Conservation (phyloP, 2,888 invertebrate species). For the Melieria omissa region DNA sequence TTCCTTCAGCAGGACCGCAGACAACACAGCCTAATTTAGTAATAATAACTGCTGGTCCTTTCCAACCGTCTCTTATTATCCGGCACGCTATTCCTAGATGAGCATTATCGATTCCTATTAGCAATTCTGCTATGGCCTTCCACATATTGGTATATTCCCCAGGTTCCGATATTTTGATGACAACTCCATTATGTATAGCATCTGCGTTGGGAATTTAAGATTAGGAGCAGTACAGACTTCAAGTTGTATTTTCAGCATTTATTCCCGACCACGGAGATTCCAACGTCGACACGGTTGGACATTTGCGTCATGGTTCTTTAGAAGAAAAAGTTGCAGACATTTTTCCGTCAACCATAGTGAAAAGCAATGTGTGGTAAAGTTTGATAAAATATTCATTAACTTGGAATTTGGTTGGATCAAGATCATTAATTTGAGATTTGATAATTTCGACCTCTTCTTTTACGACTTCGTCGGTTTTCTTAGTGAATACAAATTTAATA, state of each 20-base stretch:
- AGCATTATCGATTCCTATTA: too few relatives aligned
- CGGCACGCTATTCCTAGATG: slow-evolving; percentile 20
- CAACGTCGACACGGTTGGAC: slow-evolving; percentile 19
- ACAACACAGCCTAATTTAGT: slow-evolving; percentile 31
- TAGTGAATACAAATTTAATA: too few relatives aligned
- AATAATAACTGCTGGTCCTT: slow-evolving; percentile 18
- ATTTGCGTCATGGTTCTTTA: background rate
- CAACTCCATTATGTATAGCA: slow-evolving; percentile 12
- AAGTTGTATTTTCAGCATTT: slow-evolving; percentile 30
- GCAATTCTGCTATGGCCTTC: slow-evolving; percentile 24
- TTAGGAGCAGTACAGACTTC: slow-evolving; percentile 33
- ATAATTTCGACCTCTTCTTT: too few relatives aligned
- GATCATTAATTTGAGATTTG: too few relatives aligned
- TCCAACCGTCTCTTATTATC: slow-evolving; percentile 21
- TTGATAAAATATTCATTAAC: too few relatives aligned
- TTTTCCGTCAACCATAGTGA: too few relatives aligned
- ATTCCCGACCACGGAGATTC: slow-evolving; percentile 33
- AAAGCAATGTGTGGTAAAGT: too few relatives aligned
- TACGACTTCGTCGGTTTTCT: too few relatives aligned
- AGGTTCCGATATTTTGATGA: slow-evolving; percentile 15
- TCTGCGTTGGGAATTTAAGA: slow-evolving; percentile 31
- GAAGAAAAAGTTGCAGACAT: too few relatives aligned
- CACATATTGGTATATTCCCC: slow-evolving; percentile 15
- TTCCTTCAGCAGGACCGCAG: slow-evolving; percentile 4
- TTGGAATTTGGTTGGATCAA: too few relatives aligned